Evolutionary conservation across 2,113 vertebrate genomes (phyloP), one percentile per base, ranked within the genome.

Genomic region (Astur gentilis): DNA sequence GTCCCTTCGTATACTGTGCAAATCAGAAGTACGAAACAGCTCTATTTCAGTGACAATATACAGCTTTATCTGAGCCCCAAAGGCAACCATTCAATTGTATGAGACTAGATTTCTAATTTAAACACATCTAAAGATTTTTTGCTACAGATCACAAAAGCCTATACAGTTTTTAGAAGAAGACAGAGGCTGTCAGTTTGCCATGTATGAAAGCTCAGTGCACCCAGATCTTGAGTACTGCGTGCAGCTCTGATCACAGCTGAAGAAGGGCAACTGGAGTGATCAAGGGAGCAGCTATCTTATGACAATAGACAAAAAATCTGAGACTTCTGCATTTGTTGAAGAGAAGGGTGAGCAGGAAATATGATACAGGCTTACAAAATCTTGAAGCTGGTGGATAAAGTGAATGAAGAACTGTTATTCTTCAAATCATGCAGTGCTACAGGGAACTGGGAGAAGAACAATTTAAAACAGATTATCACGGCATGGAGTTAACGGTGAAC

Each of bases 61-160:
- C 27, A 90, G 77, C 76, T 96, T 92, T 87, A 89, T 79, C 90
- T 84, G 94, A 93, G 80, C 86, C 83, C 88, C 86, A 92, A 92
- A 96, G 92, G 94, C 86, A 95, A 71, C 47, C 64, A 52, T 80
- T 92, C 85, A 81, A 34, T 62, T 90, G 79, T 58, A 44, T 71
- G 47, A 93, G 64, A 71, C 85, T 67, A 66, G 55, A 67, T 81
- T 96, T 89, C 89, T 95, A 81, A 91, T 93, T 90, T 85, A 92
- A 92, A 77, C 88, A 90, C 76, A 92, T 90, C 71, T 92, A 75
- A 95, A 90, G 64, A 81, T 83, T 64, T 92, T 95, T 87, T 91
- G 38, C 72, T 71, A 79, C 13, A 75, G 47, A 96, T 93, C 64
- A 87, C 76, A 81, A 66, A 95, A 95, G 83, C 61, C 67, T 87